Conservation (phyloP, 2,888 invertebrate genomes). For the Tridacna gigas region DNA sequence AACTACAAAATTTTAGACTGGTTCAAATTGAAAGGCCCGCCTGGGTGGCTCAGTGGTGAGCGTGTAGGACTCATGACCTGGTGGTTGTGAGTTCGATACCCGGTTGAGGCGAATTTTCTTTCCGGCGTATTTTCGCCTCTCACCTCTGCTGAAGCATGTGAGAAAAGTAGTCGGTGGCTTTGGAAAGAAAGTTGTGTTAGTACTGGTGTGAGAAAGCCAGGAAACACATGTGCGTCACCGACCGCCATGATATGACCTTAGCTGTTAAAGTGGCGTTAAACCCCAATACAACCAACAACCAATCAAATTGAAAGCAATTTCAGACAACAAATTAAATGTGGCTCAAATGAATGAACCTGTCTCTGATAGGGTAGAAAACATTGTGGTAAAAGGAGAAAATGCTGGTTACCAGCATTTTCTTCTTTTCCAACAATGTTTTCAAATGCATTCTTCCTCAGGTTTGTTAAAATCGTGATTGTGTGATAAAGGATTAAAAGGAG, state of each 20-base stretch:
- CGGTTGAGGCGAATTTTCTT: too few species aligned
- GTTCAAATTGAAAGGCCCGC: too few species aligned
- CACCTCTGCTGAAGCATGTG: neutral
- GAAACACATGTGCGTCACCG: neutral
- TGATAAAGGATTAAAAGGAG: neutral
- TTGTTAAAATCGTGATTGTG: neutral
- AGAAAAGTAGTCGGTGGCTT: neutral
- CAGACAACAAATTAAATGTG: too few species aligned
- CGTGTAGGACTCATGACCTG: neutral
- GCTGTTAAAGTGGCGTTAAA: neutral
- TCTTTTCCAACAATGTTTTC: neutral
- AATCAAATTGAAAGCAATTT: too few species aligned
- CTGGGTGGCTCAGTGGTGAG: neutral
- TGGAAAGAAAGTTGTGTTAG: neutral
- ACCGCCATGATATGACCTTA: neutral
- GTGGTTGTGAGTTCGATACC: neutral
- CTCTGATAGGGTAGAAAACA: neutral
- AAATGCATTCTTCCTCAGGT: neutral
- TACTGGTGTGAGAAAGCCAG: neutral
- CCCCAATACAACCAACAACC: too few species aligned
- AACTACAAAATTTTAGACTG: too few species aligned
- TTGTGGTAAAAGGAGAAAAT: constrained; percentile 1
- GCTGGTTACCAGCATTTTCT: neutral
- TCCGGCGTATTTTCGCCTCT: neutral
- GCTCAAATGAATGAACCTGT: too few species aligned